Evolutionary conservation across 2,113 vertebrate genomes (phyloP), one percentile per base, ranked within the genome.

Genomic region (Coptodon rendalli): DNA sequence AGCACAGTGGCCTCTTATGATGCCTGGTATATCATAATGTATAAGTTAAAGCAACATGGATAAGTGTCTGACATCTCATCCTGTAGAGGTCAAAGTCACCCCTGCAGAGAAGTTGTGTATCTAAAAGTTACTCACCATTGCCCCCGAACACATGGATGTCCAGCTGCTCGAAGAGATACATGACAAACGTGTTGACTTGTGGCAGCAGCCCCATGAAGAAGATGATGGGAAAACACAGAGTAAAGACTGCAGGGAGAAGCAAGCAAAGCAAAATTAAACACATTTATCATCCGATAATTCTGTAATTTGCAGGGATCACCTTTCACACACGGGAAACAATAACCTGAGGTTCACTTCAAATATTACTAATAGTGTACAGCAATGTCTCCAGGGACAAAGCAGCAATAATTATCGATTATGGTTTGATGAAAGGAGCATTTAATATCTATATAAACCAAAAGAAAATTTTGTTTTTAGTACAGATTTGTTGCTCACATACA

Each of bases 81-180:
- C 16, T 19, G 14, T 8, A 6, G 90, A 84, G 89, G 82, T 87
- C 86, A 88, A 54, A 63, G 87, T 68, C 80, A 56, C 59, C 36
- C 61, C 82, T 19, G 86, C 50, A 5, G 80, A 57, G 50, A 80
- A 34, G 43, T 12, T 10, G 16, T 27, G 61, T 79, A 34, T 85
- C 9, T 13, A 19, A 7, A 9, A 86, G 71, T 84, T 1, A 27
- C 97, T 98, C 89, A 99, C 99, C 99, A 78, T 99, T 99, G 91
- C 99, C 99, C 94, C 99, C 99, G 31, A 99, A 99, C 92, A 99
- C 96, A 83, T 99, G 99, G 95, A 99, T 98, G 96, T 99, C 99
- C 95, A 99, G 95, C 95, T 99, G 99, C 95, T 99, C 99, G 90
- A 98, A 98, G 92, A 99, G 97, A 96, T 99, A 99, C 98, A 99